phyloP scores from a whole-genome alignment of 2,797 vertebrate genomes.

The Hoplostethus atlanticus region DNA sequence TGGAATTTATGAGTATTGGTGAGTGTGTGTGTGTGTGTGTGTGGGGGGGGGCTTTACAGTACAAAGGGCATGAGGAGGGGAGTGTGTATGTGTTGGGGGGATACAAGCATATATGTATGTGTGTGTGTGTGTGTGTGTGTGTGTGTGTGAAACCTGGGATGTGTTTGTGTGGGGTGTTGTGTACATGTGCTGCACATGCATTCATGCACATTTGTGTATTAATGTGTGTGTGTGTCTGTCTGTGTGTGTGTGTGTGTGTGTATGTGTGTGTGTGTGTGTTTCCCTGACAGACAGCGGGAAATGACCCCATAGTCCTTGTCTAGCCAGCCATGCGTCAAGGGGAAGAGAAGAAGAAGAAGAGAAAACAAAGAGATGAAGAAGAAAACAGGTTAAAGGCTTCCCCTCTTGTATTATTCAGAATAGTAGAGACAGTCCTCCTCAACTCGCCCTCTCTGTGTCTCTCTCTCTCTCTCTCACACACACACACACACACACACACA shows the following conservation, averaged over 20 bases:
- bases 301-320: conserved; percentile 45
- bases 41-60: conserved; percentile 19
- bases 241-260: conserved; percentile 3
- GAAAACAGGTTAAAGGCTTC: conserved; percentile 49
- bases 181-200: not conserved
- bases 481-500: not conserved
- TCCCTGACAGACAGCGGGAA: conserved; percentile 44
- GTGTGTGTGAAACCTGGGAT: conserved; percentile 13
- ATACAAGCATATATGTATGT: not conserved
- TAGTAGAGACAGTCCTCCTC: conserved; percentile 46
- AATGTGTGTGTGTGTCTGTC: not conserved
- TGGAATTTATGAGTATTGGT: conserved; percentile 73
- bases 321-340: conserved; percentile 49
- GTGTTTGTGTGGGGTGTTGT: not conserved
- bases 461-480: too few species aligned
- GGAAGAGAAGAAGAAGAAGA: conserved; percentile 28
- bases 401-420: conserved; percentile 71
- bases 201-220: conserved; percentile 11
- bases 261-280: conserved; percentile 15
- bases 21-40: conserved; percentile 65
- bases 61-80: conserved; percentile 30
- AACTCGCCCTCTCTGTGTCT: conserved; percentile 2
- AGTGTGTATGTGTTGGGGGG: not conserved
- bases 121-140: conserved; percentile 10
- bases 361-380: conserved; percentile 48